Evolutionary conservation across 2,113 vertebrate genomes (phyloP).

Genomic region (Trichechus manatus): DNA sequence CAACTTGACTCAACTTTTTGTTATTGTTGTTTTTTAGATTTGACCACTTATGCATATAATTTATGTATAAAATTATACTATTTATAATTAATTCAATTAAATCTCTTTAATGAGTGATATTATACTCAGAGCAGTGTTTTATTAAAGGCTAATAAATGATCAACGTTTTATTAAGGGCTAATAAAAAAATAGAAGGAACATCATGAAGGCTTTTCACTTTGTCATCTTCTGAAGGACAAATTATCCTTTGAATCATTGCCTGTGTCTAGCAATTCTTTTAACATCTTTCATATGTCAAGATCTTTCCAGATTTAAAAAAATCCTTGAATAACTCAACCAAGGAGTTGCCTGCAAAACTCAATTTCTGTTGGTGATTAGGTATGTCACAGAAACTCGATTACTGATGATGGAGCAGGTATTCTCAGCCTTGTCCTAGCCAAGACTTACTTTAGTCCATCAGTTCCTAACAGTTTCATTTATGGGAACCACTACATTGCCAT

Average conservation of each 20-base stretch:
- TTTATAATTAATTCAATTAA: slow-evolving; percentile 40
- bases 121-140: neutral
- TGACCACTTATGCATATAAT: slow-evolving; percentile 52
- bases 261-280: slow-evolving; percentile 56
- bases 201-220: slow-evolving; percentile 40
- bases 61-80: neutral
- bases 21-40: neutral
- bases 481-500: neutral
- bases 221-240: slow-evolving; percentile 57
- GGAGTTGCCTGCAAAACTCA: slow-evolving; percentile 59
- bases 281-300: slow-evolving; percentile 81
- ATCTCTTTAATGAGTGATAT: slow-evolving; percentile 36
- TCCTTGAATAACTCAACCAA: slow-evolving; percentile 74
- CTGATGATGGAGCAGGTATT: slow-evolving; percentile 11
- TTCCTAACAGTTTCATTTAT: slow-evolving; percentile 38
- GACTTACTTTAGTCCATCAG: slow-evolving; percentile 12
- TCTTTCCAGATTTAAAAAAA: slow-evolving; percentile 77
- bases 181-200: slow-evolving; percentile 14
- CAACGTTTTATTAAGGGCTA: neutral
- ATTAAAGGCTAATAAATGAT: neutral
- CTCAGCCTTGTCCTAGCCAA: slow-evolving; percentile 30
- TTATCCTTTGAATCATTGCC: slow-evolving; percentile 56
- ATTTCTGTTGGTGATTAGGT: slow-evolving; percentile 55
- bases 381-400: slow-evolving; percentile 31
- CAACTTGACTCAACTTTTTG: neutral